Evolutionary conservation across 2,797 vertebrate genomes (phyloP).

Genomic region (Tamandua tetradactyla): DNA sequence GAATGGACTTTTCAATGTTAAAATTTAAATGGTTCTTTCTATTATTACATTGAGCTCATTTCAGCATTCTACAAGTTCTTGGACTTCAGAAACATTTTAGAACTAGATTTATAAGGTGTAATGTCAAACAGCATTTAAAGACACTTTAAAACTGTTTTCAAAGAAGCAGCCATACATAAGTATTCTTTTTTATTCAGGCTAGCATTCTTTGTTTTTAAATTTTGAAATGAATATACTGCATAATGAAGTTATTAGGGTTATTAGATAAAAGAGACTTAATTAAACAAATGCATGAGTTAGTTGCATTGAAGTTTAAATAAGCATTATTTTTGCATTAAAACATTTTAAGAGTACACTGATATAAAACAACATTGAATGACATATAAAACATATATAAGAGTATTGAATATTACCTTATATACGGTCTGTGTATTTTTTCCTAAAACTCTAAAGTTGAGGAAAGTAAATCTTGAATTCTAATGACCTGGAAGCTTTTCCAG

Average conservation of each 20-base stretch:
- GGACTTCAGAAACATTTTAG: conserved; percentile 48
- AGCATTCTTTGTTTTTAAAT: background rate
- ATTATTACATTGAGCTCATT: background rate
- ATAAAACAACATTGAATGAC: background rate
- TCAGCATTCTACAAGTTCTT: background rate
- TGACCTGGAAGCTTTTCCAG: background rate
- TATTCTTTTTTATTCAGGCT: background rate
- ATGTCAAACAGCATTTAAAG: conserved; percentile 2
- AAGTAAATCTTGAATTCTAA: background rate
- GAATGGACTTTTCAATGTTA: conserved; percentile 68
- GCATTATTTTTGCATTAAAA: background rate
- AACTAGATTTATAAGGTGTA: conserved; percentile 45
- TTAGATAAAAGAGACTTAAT: background rate
- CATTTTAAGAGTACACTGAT: background rate
- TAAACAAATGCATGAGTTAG: background rate
- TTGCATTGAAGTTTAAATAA: background rate
- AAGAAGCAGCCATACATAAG: background rate
- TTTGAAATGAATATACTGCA: background rate
- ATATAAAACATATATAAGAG: background rate
- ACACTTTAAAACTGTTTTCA: background rate
- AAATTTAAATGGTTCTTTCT: conserved; percentile 54
- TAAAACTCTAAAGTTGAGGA: background rate
- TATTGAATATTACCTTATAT: conserved; percentile 1
- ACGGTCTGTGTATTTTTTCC: background rate
- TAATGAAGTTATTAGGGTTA: background rate